Evolutionary conservation across 1,140 invertebrate species (phyloP).

Genomic region (Zaprionus camerounensis): DNA sequence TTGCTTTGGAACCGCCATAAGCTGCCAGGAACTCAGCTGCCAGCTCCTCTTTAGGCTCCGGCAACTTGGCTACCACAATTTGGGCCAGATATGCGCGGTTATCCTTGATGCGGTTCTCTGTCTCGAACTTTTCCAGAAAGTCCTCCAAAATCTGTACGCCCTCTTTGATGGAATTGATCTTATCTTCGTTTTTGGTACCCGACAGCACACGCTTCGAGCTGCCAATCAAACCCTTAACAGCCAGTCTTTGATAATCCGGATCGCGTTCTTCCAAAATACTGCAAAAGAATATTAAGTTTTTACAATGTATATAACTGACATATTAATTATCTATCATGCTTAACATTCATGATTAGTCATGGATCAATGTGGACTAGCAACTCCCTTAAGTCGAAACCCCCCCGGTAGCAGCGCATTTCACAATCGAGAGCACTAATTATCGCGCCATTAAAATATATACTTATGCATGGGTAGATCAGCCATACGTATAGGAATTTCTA

Average conservation of each 20-base stretch:
- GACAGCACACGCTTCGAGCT: conserved; percentile 87
- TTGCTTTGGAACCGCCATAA: conserved; percentile 84
- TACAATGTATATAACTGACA: background rate
- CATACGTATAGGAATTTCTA: background rate
- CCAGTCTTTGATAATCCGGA: conserved; percentile 88
- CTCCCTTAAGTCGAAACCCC: background rate
- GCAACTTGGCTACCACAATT: conserved; percentile 59
- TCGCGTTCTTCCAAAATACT: conserved; percentile 87
- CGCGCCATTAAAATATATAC: conserved; percentile 19
- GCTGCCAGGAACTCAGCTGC: conserved; percentile 65
- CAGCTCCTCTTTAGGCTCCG: conserved; percentile 79
- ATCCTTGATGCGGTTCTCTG: conserved; percentile 86
- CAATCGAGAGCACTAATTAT: conserved; percentile 5
- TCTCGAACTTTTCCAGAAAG: conserved; percentile 88
- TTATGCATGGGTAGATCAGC: conserved; percentile 19
- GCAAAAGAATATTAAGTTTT: conserved; percentile 24
- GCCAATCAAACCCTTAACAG: conserved; percentile 87
- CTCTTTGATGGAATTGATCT: conserved; percentile 88
- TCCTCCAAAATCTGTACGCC: conserved; percentile 87
- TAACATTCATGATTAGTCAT: background rate
- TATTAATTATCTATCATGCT: background rate
- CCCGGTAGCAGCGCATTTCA: background rate
- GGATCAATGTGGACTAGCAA: background rate
- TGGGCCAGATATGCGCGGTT: conserved; percentile 86
- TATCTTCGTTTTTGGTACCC: conserved; percentile 88